Conservation (phyloP, 2,113 vertebrate species). For the Chinchilla lanigera region DNA sequence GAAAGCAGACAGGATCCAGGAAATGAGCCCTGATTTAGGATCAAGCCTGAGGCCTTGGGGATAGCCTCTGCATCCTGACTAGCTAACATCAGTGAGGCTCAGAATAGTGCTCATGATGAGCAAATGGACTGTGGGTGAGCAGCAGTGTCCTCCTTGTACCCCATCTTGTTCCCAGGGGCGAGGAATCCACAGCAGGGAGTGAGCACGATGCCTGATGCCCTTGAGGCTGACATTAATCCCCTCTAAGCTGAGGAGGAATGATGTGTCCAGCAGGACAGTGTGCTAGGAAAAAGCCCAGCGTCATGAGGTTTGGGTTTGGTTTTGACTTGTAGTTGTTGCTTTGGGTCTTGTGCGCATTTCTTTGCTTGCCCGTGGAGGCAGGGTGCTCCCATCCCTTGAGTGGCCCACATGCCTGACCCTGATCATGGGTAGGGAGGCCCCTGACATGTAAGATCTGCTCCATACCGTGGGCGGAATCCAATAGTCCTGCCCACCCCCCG, state of each 20-base stretch:
- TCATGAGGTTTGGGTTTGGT: not conserved
- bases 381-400: not conserved
- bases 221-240: not conserved
- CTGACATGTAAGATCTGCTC: not conserved
- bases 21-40: not conserved
- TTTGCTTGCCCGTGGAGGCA: not conserved
- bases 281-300: not conserved
- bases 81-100: not conserved
- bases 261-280: no score
- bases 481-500: not conserved
- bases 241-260: not conserved
- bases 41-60: not conserved
- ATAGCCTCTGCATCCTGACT: not conserved
- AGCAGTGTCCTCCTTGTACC: not conserved
- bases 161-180: not conserved
- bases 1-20: not conserved
- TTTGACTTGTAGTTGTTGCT: not conserved
- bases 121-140: rapidly evolving
- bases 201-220: not conserved
- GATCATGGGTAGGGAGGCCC: rapidly evolving
- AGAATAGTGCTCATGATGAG: not conserved
- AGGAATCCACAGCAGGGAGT: not conserved
- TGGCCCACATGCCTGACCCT: rapidly evolving
- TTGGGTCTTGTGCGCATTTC: not conserved
- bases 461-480: not conserved